Evolutionary conservation across 2,113 vertebrate species (phyloP).

Genomic region (Propithecus coquereli): DNA sequence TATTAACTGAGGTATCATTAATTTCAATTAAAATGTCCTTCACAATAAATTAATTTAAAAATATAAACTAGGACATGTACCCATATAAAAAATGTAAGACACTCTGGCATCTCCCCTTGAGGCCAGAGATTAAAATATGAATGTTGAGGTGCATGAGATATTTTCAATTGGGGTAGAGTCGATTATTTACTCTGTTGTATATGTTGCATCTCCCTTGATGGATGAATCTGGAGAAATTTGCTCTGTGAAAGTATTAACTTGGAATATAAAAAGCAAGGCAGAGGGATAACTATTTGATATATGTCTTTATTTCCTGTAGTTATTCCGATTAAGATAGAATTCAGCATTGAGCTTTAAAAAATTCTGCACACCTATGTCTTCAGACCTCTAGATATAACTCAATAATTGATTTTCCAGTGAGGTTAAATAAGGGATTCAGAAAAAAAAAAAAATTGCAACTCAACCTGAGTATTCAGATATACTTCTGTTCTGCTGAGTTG

Average conservation of each 20-base stretch:
- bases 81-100: background rate
- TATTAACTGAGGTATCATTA: background rate
- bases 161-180: background rate
- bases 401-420: background rate
- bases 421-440: background rate
- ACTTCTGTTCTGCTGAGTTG: background rate
- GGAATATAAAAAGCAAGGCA: background rate
- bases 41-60: background rate
- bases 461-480: background rate
- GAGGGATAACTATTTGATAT: background rate
- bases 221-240: background rate
- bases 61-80: background rate
- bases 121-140: background rate
- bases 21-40: background rate
- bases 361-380: background rate
- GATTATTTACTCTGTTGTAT: background rate
- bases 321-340: background rate
- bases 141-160: accelerated
- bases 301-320: background rate
- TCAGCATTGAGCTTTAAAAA: background rate
- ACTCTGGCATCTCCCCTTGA: background rate
- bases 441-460: background rate
- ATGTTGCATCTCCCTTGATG: background rate
- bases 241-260: background rate
- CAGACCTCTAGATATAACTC: background rate